Conservation (phyloP, 2,888 invertebrate genomes). For the Agrochola lota region DNA sequence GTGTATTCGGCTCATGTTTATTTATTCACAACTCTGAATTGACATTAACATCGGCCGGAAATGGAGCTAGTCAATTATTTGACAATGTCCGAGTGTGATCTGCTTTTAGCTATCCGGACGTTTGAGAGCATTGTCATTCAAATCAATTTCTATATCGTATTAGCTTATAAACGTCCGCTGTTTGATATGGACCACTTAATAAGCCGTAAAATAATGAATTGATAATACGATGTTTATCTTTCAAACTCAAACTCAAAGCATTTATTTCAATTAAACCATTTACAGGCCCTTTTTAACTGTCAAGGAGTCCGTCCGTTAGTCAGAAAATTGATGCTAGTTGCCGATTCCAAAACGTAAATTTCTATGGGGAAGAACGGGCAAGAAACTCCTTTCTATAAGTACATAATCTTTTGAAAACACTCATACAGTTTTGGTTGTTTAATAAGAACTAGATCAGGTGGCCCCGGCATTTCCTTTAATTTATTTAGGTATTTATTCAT, state of each 20-base stretch:
- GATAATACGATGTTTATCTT: neutral
- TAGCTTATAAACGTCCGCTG: neutral
- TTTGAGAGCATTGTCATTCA: constrained; percentile 31
- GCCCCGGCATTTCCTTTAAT: neutral
- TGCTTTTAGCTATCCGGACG: constrained; percentile 27
- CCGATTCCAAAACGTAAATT: neutral
- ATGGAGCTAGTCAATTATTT: constrained; percentile 49
- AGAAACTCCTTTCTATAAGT: neutral
- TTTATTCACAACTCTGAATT: constrained; percentile 44
- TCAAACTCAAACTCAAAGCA: neutral
- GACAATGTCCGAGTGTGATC: constrained; percentile 35
- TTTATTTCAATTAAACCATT: neutral
- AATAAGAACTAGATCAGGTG: neutral
- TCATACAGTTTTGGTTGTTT: no score
- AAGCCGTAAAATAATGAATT: no score
- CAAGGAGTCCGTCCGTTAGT: neutral
- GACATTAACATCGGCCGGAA: constrained; percentile 44
- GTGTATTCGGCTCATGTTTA: constrained; percentile 30
- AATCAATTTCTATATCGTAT: constrained; percentile 32
- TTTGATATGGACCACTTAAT: neutral
- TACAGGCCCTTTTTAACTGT: neutral
- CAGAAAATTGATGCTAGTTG: no score
- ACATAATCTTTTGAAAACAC: no score
- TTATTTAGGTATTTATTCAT: neutral
- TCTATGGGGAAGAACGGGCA: neutral